Percentiles rank a stretch among this genome's conserved stretches.
These are phyloP conservation scores for Drosophila koepferae DNA, from an alignment of 2,888 invertebrate species.

Conservation along the genomic window DNA sequence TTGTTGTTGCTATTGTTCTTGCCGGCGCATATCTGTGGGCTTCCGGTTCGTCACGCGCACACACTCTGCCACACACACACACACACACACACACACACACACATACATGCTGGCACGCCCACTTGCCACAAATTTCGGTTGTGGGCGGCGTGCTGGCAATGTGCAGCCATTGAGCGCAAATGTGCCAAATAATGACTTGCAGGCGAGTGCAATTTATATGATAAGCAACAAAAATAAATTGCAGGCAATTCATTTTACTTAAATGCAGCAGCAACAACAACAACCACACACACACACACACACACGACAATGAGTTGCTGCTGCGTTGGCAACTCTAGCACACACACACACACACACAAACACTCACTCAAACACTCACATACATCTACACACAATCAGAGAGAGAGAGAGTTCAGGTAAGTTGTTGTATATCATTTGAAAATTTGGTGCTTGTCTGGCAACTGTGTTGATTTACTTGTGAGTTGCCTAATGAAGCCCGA, in stretches of 20 bases:
- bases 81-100: slow-evolving; percentile 23
- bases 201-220: slow-evolving; percentile 82
- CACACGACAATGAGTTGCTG: slow-evolving; percentile 53
- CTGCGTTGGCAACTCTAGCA: slow-evolving; percentile 51
- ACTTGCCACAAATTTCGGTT: slow-evolving; percentile 36
- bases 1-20: slow-evolving; percentile 24
- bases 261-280: slow-evolving; percentile 61
- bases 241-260: slow-evolving; percentile 82
- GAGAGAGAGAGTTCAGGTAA: slow-evolving; percentile 15
- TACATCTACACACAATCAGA: not conserved
- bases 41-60: slow-evolving; percentile 76
- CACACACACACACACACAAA: slow-evolving; percentile 22
- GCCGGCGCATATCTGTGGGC: slow-evolving; percentile 60
- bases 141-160: slow-evolving; percentile 60
- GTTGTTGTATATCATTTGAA: slow-evolving; percentile 61
- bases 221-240: slow-evolving; percentile 82
- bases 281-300: slow-evolving; percentile 25
- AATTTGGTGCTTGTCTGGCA: slow-evolving; percentile 56
- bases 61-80: not conserved
- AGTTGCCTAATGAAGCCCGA: slow-evolving; percentile 56
- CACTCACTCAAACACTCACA: slow-evolving; percentile 1
- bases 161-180: slow-evolving; percentile 80
- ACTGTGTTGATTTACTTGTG: slow-evolving; percentile 50
- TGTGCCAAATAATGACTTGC: slow-evolving; percentile 82
- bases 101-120: slow-evolving; percentile 27